A percentile compares a stretch with the other conserved stretches of the same genome.
Evolutionary conservation across 2,797 vertebrate genomes (phyloP).

Genomic region (Pangasius sanitwongsei): DNA sequence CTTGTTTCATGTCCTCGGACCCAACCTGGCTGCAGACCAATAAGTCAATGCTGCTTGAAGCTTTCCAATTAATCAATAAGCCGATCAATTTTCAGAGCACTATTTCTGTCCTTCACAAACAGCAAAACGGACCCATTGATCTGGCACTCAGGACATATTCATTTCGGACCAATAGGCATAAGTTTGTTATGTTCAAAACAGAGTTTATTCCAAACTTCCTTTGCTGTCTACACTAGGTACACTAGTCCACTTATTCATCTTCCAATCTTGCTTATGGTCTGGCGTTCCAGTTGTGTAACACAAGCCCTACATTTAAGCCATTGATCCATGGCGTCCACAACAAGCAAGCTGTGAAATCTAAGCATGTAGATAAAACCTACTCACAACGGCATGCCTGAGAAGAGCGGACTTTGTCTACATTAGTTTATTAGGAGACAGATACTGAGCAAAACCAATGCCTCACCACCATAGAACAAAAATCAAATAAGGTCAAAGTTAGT

Average conservation of each 20-base stretch:
- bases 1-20: constrained; percentile 40
- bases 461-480: constrained; percentile 5
- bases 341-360: constrained; percentile 57
- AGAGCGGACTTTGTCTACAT: constrained; percentile 41
- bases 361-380: constrained; percentile 42
- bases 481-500: constrained; percentile 15
- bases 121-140: constrained; percentile 38
- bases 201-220: neutral
- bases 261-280: constrained; percentile 40
- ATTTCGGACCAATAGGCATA: neutral
- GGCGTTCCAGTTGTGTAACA: constrained; percentile 45
- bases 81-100: constrained; percentile 38
- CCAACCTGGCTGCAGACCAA: constrained; percentile 41
- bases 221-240: neutral
- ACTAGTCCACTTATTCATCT: constrained; percentile 20
- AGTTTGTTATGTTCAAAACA: neutral
- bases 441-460: constrained; percentile 21
- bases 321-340: constrained; percentile 56
- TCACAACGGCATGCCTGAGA: constrained; percentile 28
- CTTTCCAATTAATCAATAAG: constrained; percentile 52
- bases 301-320: constrained; percentile 47
- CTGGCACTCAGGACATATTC: constrained; percentile 28
- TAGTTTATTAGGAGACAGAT: constrained; percentile 21
- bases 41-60: constrained; percentile 50
- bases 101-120: constrained; percentile 35